Conservation (phyloP, 2,888 invertebrate genomes). For the Athalia cordata region DNA sequence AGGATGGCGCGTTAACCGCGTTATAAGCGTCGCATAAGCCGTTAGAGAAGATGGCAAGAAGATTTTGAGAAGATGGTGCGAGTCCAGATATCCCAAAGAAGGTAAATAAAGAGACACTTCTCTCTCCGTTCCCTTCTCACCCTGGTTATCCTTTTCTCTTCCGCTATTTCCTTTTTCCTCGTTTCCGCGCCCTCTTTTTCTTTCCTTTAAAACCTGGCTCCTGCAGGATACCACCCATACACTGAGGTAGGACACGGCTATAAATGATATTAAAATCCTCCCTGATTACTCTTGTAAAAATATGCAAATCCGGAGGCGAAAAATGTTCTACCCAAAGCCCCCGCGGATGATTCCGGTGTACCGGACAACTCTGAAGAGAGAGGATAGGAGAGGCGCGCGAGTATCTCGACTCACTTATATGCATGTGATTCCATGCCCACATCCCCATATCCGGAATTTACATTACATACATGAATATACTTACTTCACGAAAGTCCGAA, state of each 20-base stretch:
- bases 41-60: conserved; percentile 25
- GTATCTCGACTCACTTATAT: neutral
- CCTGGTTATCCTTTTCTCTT: neutral
- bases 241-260: conserved; percentile 31
- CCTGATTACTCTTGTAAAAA: conserved; percentile 44
- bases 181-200: neutral
- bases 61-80: conserved; percentile 19
- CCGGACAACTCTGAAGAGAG: conserved; percentile 23
- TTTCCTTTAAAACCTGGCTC: neutral
- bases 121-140: neutral
- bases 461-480: too few relatives aligned
- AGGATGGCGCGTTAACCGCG: conserved; percentile 28
- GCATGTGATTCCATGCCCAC: neutral
- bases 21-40: conserved; percentile 24
- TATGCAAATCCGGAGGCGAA: conserved; percentile 41
- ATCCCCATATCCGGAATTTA: too few relatives aligned
- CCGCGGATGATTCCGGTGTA: conserved; percentile 7
- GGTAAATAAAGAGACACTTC: neutral
- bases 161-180: neutral
- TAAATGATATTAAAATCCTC: conserved; percentile 45
- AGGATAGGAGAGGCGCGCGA: neutral
- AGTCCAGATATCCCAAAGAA: conserved; percentile 11
- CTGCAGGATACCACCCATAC: neutral
- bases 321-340: conserved; percentile 29
- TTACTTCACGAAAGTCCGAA: too few relatives aligned